phyloP scores from a whole-genome alignment of 2,113 vertebrate species.

The Myotis lucifugus region DNA sequence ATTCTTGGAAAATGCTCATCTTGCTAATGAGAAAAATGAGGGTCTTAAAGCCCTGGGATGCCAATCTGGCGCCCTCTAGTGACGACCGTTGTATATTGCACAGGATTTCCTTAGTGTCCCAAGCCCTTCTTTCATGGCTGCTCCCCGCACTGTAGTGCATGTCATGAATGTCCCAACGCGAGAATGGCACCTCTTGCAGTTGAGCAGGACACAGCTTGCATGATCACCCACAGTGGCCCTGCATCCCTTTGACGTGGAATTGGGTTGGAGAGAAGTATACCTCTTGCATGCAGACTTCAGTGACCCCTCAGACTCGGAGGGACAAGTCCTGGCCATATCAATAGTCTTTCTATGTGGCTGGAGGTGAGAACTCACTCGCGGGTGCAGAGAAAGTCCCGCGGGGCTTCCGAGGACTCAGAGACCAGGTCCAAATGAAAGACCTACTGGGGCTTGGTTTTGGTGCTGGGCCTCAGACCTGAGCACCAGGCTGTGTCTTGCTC shows the following conservation, averaged over 20 bases:
- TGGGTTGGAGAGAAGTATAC: neutral
- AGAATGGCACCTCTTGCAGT: neutral
- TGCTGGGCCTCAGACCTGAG: neutral
- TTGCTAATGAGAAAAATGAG: neutral
- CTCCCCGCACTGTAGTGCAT: neutral
- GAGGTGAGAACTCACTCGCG: neutral
- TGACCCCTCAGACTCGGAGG: neutral
- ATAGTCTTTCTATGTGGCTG: neutral
- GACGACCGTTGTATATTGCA: rapidly evolving
- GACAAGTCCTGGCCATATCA: neutral
- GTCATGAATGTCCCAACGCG: neutral
- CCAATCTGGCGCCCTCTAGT: neutral
- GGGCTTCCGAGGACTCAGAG: neutral
- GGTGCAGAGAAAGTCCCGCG: neutral
- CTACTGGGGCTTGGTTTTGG: neutral
- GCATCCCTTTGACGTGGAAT: neutral
- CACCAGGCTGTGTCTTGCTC: neutral
- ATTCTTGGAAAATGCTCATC: neutral
- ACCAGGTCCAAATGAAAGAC: neutral
- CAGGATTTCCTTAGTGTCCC: rapidly evolving
- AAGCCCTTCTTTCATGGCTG: neutral
- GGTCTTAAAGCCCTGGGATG: neutral
- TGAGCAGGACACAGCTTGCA: neutral
- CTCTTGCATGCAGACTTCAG: neutral
- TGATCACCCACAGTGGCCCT: neutral